Percentiles rank a stretch among this genome's conserved stretches.
phyloP scores from a whole-genome alignment of 2,888 invertebrate species.

The Xestobium rufovillosum region DNA sequence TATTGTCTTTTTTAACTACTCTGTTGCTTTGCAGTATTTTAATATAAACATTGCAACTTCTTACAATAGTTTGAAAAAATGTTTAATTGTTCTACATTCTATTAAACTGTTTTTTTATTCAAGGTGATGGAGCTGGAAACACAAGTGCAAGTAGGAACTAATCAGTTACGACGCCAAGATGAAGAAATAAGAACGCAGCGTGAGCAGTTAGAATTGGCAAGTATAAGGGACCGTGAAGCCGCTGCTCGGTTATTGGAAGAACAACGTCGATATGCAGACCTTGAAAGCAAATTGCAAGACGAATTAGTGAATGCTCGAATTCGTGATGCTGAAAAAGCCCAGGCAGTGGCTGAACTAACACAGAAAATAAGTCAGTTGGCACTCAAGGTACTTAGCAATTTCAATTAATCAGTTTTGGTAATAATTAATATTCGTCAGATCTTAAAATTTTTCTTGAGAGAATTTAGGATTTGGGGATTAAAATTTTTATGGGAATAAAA shows the following conservation, averaged over 20 bases:
- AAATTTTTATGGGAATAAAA: too few relatives aligned
- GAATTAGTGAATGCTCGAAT: slow-evolving; percentile 91
- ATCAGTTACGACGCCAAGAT: slow-evolving; percentile 84
- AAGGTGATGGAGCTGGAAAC: slow-evolving; percentile 93
- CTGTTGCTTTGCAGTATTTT: too few relatives aligned
- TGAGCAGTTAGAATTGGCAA: slow-evolving; percentile 68
- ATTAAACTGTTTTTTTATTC: slow-evolving; percentile 10
- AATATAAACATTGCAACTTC: too few relatives aligned
- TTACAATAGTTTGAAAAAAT: too few relatives aligned
- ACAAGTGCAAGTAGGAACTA: slow-evolving; percentile 84
- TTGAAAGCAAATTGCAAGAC: slow-evolving; percentile 68
- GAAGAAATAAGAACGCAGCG: slow-evolving; percentile 82
- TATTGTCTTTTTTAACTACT: too few relatives aligned
- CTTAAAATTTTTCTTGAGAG: background rate
- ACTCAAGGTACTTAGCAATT: slow-evolving; percentile 72
- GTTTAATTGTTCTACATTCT: background rate
- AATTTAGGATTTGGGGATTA: too few relatives aligned
- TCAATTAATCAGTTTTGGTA: slow-evolving; percentile 2
- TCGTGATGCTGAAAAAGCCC: slow-evolving; percentile 89
- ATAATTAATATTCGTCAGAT: background rate
- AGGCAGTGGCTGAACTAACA: slow-evolving; percentile 85
- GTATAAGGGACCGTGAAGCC: slow-evolving; percentile 67
- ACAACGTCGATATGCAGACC: slow-evolving; percentile 66
- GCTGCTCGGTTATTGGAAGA: slow-evolving; percentile 74
- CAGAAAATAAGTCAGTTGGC: slow-evolving; percentile 92